A percentile compares a stretch with the other conserved stretches of the same genome.
Evolutionary conservation across 2,888 invertebrate species (phyloP).

Genomic region (Digitonthophagus gazella): DNA sequence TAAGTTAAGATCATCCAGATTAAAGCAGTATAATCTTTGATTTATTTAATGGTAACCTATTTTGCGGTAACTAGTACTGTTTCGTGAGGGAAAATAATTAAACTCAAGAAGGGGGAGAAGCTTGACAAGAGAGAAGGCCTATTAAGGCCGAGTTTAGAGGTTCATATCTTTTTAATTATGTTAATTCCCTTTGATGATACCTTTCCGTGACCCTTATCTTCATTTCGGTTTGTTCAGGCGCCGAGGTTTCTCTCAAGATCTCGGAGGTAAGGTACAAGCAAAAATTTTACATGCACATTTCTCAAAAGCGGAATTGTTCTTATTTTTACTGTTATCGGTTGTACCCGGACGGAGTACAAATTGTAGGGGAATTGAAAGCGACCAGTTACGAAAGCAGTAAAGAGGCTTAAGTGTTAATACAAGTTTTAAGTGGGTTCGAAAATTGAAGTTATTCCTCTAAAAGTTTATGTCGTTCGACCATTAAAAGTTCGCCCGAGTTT

Average conservation of each 20-base stretch:
- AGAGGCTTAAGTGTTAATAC: not conserved
- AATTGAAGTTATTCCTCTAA: not conserved
- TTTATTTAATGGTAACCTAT: too few species aligned
- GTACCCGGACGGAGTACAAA: not conserved
- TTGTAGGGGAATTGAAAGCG: not conserved
- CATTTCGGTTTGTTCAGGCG: slow-evolving; percentile 34
- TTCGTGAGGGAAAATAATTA: not conserved
- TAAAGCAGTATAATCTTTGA: too few species aligned
- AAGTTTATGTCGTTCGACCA: not conserved
- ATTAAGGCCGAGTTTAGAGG: slow-evolving; percentile 19
- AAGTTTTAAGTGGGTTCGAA: not conserved
- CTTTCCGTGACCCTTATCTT: slow-evolving; percentile 33
- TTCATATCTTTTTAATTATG: slow-evolving; percentile 40
- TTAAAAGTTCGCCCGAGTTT: not conserved
- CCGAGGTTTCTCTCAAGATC: not conserved
- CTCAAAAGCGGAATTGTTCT: not conserved
- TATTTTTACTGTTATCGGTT: not conserved
- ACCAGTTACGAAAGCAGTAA: not conserved
- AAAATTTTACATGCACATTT: not conserved
- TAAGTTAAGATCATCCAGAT: too few species aligned
- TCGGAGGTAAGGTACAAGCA: not conserved
- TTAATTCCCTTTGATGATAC: slow-evolving; percentile 38
- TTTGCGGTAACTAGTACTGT: not conserved
- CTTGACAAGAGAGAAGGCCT: not conserved
- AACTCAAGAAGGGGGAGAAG: not conserved